Base-by-base conservation (phyloP, 2,113 vertebrate genomes). In the Aepyceros melampus region DNA sequence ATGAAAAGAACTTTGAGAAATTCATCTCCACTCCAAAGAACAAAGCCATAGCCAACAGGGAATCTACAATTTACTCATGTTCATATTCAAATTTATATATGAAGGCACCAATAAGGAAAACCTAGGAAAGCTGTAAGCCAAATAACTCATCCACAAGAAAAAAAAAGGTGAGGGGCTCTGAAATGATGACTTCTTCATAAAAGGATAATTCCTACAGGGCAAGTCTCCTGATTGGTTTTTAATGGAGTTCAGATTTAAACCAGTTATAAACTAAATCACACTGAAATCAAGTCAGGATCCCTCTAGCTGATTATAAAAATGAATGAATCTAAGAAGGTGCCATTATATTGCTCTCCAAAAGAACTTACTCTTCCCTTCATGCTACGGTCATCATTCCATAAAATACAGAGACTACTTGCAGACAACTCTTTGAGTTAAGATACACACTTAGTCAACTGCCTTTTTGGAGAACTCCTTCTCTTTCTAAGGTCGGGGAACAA, bases 201-300 rank as follows among this genome's bases (percentile, higher is more conserved):
- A 97, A 97, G 51, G 90, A 98, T 97, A 98, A 98, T 89, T 97
- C n/a, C 97, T 97, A 21, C 62, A 97, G 98, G 97, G 91, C 58
- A 94, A 86, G 53, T 87, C 76, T 95, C 25, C 83, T 96, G 95
- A 88, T 91, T 92, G 51, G 91, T 94, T 98, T 98, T 98, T 6
- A 43, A 43, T 43, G 43, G 43, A 43, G 43, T 43, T 43, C 43
- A 43, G 43, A 43, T 98, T 98, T 98, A 97, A 98, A 96, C 85
- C 81, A 95, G 49, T 97, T 98, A 96, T 96, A 89, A 96, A 98
- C 64, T 55, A 94, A 98, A 87, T 95, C 85, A 82, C 33, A 89
- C 60, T 90, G 79, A 97, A 98, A 98, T 98, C 86, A 97, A 93
- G 95, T 98, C 88, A 93, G 89, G 95, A 76, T 49, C n/a, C 29